A percentile compares a stretch with the other conserved stretches of the same genome.
Evolutionary conservation across 2,888 invertebrate species (phyloP).

Genomic region (Halocaridina rubra): DNA sequence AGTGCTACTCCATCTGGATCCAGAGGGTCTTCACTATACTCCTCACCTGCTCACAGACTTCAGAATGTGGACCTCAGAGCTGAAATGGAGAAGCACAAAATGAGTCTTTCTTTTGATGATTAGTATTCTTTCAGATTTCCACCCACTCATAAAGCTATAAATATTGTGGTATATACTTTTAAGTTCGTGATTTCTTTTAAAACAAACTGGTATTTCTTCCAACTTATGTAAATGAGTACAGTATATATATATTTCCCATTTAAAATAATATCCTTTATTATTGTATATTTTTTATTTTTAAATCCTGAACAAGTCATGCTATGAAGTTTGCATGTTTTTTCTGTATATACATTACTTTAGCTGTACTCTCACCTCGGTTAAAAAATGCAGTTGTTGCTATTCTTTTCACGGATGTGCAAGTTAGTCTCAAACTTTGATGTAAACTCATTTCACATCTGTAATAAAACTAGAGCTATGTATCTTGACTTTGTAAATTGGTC

Average conservation of each 20-base stretch:
- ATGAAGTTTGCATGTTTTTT: too few relatives aligned
- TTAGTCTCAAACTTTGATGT: too few relatives aligned
- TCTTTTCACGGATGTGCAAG: too few relatives aligned
- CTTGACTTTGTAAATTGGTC: too few relatives aligned
- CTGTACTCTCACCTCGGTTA: too few relatives aligned
- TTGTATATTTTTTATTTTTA: background rate
- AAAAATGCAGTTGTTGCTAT: too few relatives aligned
- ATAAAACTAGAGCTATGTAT: too few relatives aligned
- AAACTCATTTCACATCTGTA: too few relatives aligned
- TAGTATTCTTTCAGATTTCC: background rate
- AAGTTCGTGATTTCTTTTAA: background rate
- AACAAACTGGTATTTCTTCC: background rate
- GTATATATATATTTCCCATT: background rate
- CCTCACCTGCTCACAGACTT: conserved; percentile 10
- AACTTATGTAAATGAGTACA: background rate
- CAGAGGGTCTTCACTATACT: background rate
- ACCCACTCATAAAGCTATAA: background rate
- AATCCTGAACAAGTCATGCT: too few relatives aligned
- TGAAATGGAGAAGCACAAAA: conserved; percentile 52
- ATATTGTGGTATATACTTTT: background rate
- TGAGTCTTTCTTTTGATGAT: conserved; percentile 27
- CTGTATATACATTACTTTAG: too few relatives aligned
- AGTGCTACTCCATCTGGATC: background rate
- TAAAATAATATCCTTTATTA: background rate
- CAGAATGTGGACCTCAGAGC: conserved; percentile 34